Percentiles rank a stretch among this genome's conserved stretches.
These are phyloP conservation scores for Schizopygopsis malacanthus DNA, from an alignment of 2,797 vertebrate species.

Conservation along the genomic window DNA sequence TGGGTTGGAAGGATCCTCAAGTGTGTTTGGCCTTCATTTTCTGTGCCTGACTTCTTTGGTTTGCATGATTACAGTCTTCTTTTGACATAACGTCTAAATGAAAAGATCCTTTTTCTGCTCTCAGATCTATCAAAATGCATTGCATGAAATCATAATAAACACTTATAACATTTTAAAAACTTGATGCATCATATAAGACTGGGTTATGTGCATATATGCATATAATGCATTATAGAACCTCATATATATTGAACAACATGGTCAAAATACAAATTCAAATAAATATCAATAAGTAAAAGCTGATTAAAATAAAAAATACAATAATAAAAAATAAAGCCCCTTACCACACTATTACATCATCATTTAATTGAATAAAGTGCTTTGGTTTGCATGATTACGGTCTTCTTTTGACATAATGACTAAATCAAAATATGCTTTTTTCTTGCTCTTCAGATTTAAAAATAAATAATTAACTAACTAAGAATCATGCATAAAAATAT, in stretches of 20 bases:
- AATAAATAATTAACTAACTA: background rate
- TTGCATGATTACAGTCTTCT: background rate
- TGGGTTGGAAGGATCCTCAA: constrained; percentile 16
- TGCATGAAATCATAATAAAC: background rate
- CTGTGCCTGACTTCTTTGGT: background rate
- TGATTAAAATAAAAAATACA: background rate
- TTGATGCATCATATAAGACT: background rate
- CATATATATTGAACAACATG: background rate
- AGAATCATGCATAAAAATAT: background rate
- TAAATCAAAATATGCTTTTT: background rate
- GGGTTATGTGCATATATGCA: background rate
- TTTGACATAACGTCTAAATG: background rate
- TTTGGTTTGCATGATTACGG: background rate
- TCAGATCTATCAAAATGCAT: background rate
- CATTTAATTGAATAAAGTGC: background rate
- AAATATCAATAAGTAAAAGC: too few relatives aligned
- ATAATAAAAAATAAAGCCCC: background rate
- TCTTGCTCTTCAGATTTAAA: background rate
- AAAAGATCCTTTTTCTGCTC: background rate
- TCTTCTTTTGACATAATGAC: background rate
- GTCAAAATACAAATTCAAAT: background rate
- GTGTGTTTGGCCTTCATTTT: constrained; percentile 40
- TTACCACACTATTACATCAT: background rate
- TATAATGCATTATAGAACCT: background rate
- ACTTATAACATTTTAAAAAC: background rate